Conservation (phyloP, 1,140 invertebrate genomes). For the Rhopalosiphum maidis region DNA sequence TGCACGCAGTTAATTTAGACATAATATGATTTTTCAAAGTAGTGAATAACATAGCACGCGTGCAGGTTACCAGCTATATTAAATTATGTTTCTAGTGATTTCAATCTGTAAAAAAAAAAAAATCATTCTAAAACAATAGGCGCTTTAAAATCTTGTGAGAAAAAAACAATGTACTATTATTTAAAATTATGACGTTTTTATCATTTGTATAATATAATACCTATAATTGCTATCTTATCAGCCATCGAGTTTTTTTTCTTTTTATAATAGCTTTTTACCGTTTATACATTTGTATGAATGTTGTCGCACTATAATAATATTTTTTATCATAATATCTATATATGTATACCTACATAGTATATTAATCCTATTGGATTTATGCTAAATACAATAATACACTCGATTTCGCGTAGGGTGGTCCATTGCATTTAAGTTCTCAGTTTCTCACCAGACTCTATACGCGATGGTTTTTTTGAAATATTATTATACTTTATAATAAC, state of each 20-base stretch:
- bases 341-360: not conserved
- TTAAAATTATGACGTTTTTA: not conserved
- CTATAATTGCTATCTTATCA: not conserved
- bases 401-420: not conserved
- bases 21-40: slow-evolving; percentile 8
- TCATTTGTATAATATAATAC: not conserved
- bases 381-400: not conserved
- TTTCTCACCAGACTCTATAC: not conserved
- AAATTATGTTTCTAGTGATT: not conserved
- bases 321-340: not conserved
- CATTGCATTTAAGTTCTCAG: not conserved
- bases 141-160: not conserved
- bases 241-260: not conserved
- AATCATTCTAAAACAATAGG: slow-evolving; percentile 20
- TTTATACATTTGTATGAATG: not conserved
- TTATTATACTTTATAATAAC: not conserved
- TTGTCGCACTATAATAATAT: not conserved
- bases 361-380: not conserved
- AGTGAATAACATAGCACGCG: not conserved
- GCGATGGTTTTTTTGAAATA: not conserved
- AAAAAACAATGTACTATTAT: not conserved
- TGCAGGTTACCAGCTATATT: not conserved
- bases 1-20: not conserved
- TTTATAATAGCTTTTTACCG: not conserved
- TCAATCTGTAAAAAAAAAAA: not conserved